These are phyloP conservation scores for Plotosus lineatus DNA, from an alignment of 2,113 vertebrate genomes.

Conservation along the genomic window DNA sequence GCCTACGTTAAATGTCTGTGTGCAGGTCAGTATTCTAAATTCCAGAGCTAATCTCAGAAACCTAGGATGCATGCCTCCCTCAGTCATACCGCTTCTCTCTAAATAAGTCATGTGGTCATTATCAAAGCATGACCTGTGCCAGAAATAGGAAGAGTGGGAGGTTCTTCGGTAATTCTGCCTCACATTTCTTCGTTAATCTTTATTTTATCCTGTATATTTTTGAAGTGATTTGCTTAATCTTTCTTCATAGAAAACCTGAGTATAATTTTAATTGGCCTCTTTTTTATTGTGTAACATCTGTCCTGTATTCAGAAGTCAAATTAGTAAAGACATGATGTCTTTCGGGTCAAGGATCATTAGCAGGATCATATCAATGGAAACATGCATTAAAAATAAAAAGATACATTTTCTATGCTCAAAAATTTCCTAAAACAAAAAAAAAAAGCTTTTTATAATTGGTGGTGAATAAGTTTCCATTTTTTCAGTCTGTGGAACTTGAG, in stretches of 20 bases:
- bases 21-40: conserved; percentile 96
- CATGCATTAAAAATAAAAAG: background rate
- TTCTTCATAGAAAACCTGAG: background rate
- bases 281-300: background rate
- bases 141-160: background rate
- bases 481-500: background rate
- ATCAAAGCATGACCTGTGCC: background rate
- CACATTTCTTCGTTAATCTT: background rate
- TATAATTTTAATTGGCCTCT: background rate
- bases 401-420: background rate
- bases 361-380: background rate
- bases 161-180: background rate
- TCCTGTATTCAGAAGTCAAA: background rate
- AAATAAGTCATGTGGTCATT: background rate
- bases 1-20: conserved; percentile 99
- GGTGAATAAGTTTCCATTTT: background rate
- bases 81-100: conserved; percentile 55
- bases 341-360: background rate
- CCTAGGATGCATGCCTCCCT: conserved; percentile 64
- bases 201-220: background rate
- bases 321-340: background rate
- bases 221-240: too few species aligned
- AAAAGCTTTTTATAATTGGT: background rate
- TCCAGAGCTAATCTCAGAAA: conserved; percentile 78
- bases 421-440: background rate